Evolutionary conservation across 2,888 invertebrate genomes (phyloP).

Genomic region (Meloe dianella): DNA sequence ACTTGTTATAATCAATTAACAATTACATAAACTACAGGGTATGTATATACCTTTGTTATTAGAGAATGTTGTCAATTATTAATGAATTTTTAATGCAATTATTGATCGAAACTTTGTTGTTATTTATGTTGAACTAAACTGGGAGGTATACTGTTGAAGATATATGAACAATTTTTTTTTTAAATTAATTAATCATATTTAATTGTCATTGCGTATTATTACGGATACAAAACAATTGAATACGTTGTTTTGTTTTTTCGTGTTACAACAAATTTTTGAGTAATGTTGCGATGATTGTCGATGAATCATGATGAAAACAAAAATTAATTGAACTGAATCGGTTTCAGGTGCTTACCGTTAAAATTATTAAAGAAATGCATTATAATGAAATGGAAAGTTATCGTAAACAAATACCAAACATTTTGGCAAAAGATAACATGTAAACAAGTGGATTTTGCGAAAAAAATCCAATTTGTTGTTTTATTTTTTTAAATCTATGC

Average conservation of each 20-base stretch:
- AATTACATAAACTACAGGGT: neutral
- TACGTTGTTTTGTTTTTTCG: slow-evolving; percentile 36
- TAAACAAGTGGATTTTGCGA: too few relatives aligned
- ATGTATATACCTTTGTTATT: slow-evolving; percentile 27
- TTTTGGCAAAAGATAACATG: too few relatives aligned
- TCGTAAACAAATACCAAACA: too few relatives aligned
- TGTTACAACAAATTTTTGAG: slow-evolving; percentile 30
- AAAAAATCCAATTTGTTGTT: too few relatives aligned
- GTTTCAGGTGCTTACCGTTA: too few relatives aligned
- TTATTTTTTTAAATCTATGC: neutral
- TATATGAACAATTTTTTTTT: slow-evolving; percentile 33
- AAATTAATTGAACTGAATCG: slow-evolving; percentile 17
- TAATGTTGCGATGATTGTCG: slow-evolving; percentile 26
- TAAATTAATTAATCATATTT: slow-evolving; percentile 43
- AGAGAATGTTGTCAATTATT: slow-evolving; percentile 41
- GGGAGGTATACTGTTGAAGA: neutral
- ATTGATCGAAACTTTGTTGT: slow-evolving; percentile 49
- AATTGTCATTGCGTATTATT: slow-evolving; percentile 35
- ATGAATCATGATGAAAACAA: slow-evolving; percentile 35
- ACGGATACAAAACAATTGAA: too few relatives aligned
- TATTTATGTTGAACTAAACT: slow-evolving; percentile 40
- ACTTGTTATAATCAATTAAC: neutral
- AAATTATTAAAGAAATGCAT: too few relatives aligned
- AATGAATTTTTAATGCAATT: slow-evolving; percentile 40
- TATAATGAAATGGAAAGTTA: neutral